phyloP scores from a whole-genome alignment of 2,113 vertebrate species.

The Microtus ochrogaster region DNA sequence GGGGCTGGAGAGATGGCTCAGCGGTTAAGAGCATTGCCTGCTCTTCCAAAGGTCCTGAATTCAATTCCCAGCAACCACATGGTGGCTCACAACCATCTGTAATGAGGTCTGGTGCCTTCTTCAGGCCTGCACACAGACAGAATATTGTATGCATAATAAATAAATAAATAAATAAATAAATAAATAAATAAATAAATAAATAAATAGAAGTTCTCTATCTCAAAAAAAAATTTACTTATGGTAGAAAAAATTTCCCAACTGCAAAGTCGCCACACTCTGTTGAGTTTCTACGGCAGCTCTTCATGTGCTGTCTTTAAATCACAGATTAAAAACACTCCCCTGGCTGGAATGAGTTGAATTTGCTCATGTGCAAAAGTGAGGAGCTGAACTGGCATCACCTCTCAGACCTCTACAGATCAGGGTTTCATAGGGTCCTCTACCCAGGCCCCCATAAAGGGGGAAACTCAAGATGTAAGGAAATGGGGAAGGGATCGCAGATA shows the following conservation, averaged over 20 bases:
- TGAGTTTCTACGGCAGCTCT: background rate
- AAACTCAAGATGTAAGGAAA: conserved; percentile 69
- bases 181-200: no score
- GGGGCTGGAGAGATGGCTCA: no score
- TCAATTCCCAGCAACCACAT: no score
- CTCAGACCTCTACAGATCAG: background rate
- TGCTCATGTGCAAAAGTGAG: background rate
- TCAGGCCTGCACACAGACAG: no score
- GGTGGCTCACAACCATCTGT: no score
- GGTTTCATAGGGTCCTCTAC: conserved; percentile 51
- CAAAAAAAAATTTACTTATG: conserved; percentile 29
- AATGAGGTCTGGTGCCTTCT: no score
- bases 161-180: no score
- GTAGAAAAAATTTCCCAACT: conserved; percentile 31
- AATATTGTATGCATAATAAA: no score
- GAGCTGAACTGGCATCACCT: conserved; percentile 27
- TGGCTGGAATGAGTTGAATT: background rate
- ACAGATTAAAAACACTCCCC: conserved; percentile 21
- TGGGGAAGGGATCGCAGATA: conserved; percentile 62
- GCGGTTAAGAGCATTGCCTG: no score
- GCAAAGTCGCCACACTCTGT: background rate
- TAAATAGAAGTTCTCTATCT: no score
- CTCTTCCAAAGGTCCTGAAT: no score
- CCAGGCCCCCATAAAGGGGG: conserved; percentile 62
- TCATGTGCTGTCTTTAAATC: conserved; percentile 29